Evolutionary conservation across 2,888 invertebrate species (phyloP), one percentile per base, ranked within the genome.

Genomic region (Idaea biselata): DNA sequence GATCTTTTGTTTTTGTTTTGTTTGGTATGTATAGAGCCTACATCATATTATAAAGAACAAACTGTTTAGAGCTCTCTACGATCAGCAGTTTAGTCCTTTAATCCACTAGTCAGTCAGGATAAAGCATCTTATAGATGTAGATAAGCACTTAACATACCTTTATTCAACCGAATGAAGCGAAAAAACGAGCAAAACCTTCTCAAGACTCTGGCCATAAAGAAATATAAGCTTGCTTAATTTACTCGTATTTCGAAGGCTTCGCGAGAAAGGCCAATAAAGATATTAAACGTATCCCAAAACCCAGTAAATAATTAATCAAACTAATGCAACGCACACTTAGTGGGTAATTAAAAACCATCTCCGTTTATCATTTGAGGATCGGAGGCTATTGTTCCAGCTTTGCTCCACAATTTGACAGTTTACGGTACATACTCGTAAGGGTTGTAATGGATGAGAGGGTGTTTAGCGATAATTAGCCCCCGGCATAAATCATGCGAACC

Each of bases 381-480:
- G 18, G 17, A 33, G 8, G 53, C 63, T 68, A 68, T 72, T 72
- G 73, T 74, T 59, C 61, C 58, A 58, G 71, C 70, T 66, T 71
- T 69, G 66, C 56, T 55, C 16, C 17, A 56, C 60, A 66, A 73
- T 74, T 75, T 72, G 82, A 80, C 81, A 81, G 82, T 81, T 81
- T 77, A 72, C 8, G 75, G 76, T 74, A 72, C 73, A 74, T 74
- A 6, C 55, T 7, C 7, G 16, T 16, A 74, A 73, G 73, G 71
- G 69, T 63, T 67, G 74, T 81, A 81, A 81, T 80, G 74, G 80
- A 81, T 81, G 82, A 77, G 78, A 73, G 76, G 80, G 76, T 81
- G 77, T 77, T 80, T 80, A 81, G 79, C 74, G 74, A 76, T 81
- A 80, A 81, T 81, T 81, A 81, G 81, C 71, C 69, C 74, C 75